phyloP scores from a whole-genome alignment of 2,888 invertebrate genomes.

The Lasioglossum figueresi region DNA sequence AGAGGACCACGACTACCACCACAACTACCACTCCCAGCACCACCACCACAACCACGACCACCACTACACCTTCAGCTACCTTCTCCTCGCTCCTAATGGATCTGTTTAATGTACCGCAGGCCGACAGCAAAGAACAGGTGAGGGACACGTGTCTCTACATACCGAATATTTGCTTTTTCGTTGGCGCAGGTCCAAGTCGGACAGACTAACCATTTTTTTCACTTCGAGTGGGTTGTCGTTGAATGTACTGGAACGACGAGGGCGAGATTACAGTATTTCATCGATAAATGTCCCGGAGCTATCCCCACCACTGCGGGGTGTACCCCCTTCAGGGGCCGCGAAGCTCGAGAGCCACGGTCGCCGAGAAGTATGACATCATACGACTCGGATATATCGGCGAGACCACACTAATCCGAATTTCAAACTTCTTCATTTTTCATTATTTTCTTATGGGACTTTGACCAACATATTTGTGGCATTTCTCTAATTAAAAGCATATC shows the following conservation, averaged over 20 bases:
- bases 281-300: too few species aligned
- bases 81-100: slow-evolving; percentile 85
- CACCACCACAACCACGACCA: slow-evolving; percentile 79
- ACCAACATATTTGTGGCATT: too few species aligned
- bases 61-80: slow-evolving; percentile 84
- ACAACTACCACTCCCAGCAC: slow-evolving; percentile 83
- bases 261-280: too few species aligned
- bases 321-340: too few species aligned
- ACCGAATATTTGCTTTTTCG: background rate
- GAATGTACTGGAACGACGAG: background rate
- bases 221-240: background rate
- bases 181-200: background rate
- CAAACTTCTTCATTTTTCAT: too few species aligned
- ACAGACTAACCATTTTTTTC: background rate
- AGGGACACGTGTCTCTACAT: background rate
- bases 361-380: too few species aligned
- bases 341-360: too few species aligned
- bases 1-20: slow-evolving; percentile 83
- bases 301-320: too few species aligned
- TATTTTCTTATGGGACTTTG: too few species aligned
- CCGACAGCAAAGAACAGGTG: slow-evolving; percentile 59
- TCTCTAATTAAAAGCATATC: too few species aligned
- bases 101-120: slow-evolving; percentile 73
- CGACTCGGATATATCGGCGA: too few species aligned
- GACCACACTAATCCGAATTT: too few species aligned